Evolutionary conservation across 2,888 invertebrate genomes (phyloP).

Genomic region (Hemicrepidius hirtus): DNA sequence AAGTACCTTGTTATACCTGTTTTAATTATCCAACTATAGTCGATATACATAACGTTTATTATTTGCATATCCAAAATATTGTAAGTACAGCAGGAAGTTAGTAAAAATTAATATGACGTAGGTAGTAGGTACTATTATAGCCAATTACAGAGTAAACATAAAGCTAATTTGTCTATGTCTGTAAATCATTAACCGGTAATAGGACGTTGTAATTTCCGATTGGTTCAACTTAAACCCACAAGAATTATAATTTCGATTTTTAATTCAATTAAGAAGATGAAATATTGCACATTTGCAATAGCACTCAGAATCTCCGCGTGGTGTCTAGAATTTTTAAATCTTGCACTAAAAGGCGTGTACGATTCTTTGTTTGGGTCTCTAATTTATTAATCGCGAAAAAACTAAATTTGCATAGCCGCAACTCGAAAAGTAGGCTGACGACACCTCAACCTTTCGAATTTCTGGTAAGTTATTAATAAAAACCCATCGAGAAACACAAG

Average conservation of each 20-base stretch:
- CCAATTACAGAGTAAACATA: background rate
- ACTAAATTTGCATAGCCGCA: constrained; percentile 14
- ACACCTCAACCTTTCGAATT: constrained; percentile 23
- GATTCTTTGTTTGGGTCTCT: background rate
- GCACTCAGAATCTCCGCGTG: background rate
- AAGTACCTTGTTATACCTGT: constrained; percentile 2
- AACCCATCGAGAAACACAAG: background rate
- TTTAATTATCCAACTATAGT: constrained; percentile 13
- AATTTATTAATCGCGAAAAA: constrained; percentile 4
- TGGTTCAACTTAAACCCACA: too few relatives aligned
- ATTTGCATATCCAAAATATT: background rate
- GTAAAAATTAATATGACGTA: background rate
- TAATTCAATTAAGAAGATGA: too few relatives aligned
- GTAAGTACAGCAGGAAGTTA: background rate
- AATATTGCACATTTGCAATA: background rate
- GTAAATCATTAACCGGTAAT: background rate
- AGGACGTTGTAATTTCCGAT: too few relatives aligned
- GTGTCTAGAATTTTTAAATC: too few relatives aligned
- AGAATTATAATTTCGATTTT: too few relatives aligned
- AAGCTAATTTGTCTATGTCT: background rate
- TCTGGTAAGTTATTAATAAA: constrained; percentile 20
- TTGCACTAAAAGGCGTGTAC: too few relatives aligned
- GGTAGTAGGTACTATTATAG: constrained; percentile 4
- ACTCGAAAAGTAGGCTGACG: constrained; percentile 15
- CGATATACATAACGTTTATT: background rate